Conservation (phyloP, 2,888 invertebrate species). For the Gerris lacustris region DNA sequence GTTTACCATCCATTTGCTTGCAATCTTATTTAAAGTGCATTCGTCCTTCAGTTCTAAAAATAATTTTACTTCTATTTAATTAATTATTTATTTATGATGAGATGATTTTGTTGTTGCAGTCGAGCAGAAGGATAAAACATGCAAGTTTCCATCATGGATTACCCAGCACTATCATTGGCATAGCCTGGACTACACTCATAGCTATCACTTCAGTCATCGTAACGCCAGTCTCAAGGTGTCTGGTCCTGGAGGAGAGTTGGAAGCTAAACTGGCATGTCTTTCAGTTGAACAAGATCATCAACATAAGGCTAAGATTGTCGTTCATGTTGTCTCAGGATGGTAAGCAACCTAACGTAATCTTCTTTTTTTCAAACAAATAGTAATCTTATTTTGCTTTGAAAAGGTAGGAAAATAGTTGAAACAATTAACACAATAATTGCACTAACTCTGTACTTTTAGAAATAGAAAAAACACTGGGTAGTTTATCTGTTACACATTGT, state of each 20-base stretch:
- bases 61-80: no score
- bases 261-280: conserved; percentile 41
- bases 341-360: conserved; percentile 37
- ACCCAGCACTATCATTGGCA: conserved; percentile 69
- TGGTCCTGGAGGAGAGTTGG: conserved; percentile 35
- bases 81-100: no score
- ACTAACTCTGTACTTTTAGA: no score
- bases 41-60: no score
- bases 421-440: no score
- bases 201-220: conserved; percentile 56
- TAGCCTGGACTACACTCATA: conserved; percentile 58
- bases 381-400: no score
- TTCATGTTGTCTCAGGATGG: conserved; percentile 67
- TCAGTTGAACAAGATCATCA: conserved; percentile 29
- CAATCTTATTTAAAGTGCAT: no score
- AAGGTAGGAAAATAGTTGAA: no score
- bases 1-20: no score
- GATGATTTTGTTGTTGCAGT: conserved; percentile 40
- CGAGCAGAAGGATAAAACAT: conserved; percentile 59
- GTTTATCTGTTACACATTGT: not conserved
- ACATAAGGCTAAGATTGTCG: conserved; percentile 43
- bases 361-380: not conserved
- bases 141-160: conserved; percentile 68
- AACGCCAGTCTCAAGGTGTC: conserved; percentile 39
- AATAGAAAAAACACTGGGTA: no score